Evolutionary conservation across 2,797 vertebrate species (phyloP).

Genomic region (Tapera naevia): DNA sequence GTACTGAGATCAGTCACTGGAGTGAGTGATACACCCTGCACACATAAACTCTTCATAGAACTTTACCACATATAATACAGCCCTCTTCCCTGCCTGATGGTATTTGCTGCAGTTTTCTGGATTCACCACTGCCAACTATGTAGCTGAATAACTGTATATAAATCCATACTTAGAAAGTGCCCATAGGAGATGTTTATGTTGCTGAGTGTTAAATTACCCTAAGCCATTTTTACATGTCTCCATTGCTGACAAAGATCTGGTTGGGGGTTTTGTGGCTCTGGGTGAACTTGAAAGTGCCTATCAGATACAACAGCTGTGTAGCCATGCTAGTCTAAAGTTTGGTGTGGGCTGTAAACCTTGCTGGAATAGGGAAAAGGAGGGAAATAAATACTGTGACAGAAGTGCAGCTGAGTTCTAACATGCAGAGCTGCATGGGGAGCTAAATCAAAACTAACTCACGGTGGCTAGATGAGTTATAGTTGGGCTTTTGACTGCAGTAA

Average conservation of each 20-base stretch:
- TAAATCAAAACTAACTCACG: constrained; percentile 28
- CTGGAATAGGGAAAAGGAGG: not conserved
- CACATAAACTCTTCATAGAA: constrained; percentile 2
- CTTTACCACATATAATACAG: not conserved
- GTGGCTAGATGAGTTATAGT: not conserved
- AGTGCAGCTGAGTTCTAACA: not conserved
- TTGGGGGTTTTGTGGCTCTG: not conserved
- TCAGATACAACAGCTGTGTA: not conserved
- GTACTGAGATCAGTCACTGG: not conserved
- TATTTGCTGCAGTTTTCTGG: constrained; percentile 10
- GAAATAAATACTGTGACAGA: constrained; percentile 13
- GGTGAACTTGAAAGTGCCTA: not conserved
- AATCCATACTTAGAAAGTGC: not conserved
- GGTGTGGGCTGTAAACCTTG: not conserved
- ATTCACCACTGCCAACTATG: not conserved
- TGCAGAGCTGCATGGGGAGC: not conserved
- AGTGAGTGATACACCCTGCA: not conserved
- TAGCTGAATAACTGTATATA: not conserved
- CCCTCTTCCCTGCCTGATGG: not conserved
- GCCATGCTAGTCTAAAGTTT: not conserved
- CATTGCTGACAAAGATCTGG: not conserved
- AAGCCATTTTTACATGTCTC: not conserved
- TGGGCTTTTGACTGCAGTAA: not conserved
- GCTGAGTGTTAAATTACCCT: not conserved
- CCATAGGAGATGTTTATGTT: not conserved